Conservation (phyloP, 1,140 invertebrate genomes). For the Drosophila kurseongensis region DNA sequence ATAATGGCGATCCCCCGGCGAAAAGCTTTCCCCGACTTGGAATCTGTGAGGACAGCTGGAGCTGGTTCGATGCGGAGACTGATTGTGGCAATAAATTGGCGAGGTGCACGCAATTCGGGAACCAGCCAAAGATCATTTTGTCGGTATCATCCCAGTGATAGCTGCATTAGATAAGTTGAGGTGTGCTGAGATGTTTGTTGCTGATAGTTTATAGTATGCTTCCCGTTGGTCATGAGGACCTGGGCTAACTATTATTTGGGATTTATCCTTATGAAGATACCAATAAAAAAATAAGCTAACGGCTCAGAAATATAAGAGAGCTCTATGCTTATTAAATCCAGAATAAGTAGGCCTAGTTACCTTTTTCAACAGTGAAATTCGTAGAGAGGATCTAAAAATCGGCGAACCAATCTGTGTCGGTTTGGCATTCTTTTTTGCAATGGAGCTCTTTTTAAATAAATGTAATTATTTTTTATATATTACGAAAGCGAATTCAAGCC, state of each 20-base stretch:
- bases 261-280: not conserved
- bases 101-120: slow-evolving; percentile 57
- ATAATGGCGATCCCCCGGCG: slow-evolving; percentile 30
- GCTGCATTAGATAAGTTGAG: slow-evolving; percentile 16
- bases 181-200: not conserved
- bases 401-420: too few relatives aligned
- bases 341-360: too few relatives aligned
- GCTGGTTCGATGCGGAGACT: slow-evolving; percentile 62
- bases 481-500: not conserved
- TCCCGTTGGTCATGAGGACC: not conserved
- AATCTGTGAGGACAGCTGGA: slow-evolving; percentile 6
- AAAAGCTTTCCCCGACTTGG: slow-evolving; percentile 25
- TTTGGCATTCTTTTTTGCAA: too few relatives aligned
- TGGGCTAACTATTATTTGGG: not conserved
- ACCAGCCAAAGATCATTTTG: slow-evolving; percentile 7
- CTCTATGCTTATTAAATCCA: too few relatives aligned
- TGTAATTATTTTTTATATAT: not conserved
- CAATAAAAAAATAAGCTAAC: not conserved
- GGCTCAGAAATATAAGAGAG: not conserved
- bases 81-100: slow-evolving; percentile 55
- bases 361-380: too few relatives aligned
- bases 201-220: slow-evolving; percentile 27
- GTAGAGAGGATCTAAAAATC: too few relatives aligned
- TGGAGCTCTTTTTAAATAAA: too few relatives aligned
- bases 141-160: not conserved